phyloP scores from a whole-genome alignment of 1,140 invertebrate species.

The Scylla paramamosain region DNA sequence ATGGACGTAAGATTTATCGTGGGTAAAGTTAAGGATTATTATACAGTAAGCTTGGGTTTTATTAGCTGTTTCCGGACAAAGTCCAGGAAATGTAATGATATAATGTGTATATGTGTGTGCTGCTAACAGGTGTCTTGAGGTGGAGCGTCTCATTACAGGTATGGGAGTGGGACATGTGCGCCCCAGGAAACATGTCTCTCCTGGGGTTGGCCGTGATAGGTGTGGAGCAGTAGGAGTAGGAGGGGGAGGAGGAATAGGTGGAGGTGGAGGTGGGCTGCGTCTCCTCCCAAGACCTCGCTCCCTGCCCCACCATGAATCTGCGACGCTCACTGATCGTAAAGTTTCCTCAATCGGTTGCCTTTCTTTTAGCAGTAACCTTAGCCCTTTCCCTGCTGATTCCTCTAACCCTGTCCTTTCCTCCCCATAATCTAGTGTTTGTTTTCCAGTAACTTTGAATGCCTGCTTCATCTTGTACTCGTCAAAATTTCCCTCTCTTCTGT shows the following conservation, averaged over 20 bases:
- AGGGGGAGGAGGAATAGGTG: background rate
- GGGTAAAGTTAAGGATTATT: too few relatives aligned
- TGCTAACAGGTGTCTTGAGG: background rate
- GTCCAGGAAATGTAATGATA: too few relatives aligned
- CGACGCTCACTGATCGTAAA: slow-evolving; percentile 21
- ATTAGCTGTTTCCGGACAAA: too few relatives aligned
- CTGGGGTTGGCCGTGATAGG: background rate
- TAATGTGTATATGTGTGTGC: background rate
- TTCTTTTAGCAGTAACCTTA: background rate
- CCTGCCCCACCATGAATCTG: background rate
- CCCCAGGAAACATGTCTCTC: background rate
- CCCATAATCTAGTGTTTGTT: background rate
- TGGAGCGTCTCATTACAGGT: background rate
- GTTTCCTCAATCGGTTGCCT: background rate
- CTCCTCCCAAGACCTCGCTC: slow-evolving; percentile 8
- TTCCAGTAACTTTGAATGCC: background rate
- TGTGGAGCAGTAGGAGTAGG: background rate
- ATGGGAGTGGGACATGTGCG: background rate
- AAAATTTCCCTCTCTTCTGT: background rate
- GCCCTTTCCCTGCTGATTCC: background rate
- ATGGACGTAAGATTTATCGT: too few relatives aligned
- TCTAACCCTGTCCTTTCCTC: background rate
- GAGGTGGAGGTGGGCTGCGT: background rate
- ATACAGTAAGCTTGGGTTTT: too few relatives aligned
- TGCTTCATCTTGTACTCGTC: background rate